A percentile compares a stretch with the other conserved stretches of the same genome.
These are phyloP conservation scores for Pollenia amentaria DNA, from an alignment of 2,888 invertebrate genomes.

Conservation along the genomic window DNA sequence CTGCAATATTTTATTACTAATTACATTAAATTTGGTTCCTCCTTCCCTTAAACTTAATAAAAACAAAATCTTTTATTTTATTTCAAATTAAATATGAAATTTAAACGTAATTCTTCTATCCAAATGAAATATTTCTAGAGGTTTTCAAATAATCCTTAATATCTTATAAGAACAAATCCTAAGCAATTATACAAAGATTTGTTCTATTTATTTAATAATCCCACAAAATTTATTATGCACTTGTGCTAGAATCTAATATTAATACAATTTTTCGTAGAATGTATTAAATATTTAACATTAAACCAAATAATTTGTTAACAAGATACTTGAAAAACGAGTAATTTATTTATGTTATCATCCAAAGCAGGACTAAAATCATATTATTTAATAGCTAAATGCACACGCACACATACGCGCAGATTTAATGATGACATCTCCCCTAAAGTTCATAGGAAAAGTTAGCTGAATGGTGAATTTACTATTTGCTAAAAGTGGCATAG, in stretches of 20 bases:
- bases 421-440: not conserved
- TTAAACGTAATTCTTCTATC: not conserved
- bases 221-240: slow-evolving; percentile 19
- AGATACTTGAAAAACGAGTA: slow-evolving; percentile 41
- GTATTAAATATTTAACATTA: slow-evolving; percentile 33
- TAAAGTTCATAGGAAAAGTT: too few relatives aligned
- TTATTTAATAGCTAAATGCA: slow-evolving; percentile 30
- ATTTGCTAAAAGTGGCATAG: too few relatives aligned
- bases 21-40: too few relatives aligned
- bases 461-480: too few relatives aligned
- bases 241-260: slow-evolving; percentile 35
- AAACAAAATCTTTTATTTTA: not conserved
- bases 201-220: slow-evolving; percentile 35
- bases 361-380: slow-evolving; percentile 51
- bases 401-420: not conserved
- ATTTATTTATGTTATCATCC: slow-evolving; percentile 58
- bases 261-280: not conserved
- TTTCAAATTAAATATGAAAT: not conserved
- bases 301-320: slow-evolving; percentile 48
- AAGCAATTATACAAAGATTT: not conserved
- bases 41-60: too few relatives aligned
- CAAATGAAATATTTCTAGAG: not conserved
- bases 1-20: too few relatives aligned
- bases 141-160: not conserved
- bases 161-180: not conserved